Evolutionary conservation across 2,797 vertebrate species (phyloP).

Genomic region (Leptatherina wallacei): DNA sequence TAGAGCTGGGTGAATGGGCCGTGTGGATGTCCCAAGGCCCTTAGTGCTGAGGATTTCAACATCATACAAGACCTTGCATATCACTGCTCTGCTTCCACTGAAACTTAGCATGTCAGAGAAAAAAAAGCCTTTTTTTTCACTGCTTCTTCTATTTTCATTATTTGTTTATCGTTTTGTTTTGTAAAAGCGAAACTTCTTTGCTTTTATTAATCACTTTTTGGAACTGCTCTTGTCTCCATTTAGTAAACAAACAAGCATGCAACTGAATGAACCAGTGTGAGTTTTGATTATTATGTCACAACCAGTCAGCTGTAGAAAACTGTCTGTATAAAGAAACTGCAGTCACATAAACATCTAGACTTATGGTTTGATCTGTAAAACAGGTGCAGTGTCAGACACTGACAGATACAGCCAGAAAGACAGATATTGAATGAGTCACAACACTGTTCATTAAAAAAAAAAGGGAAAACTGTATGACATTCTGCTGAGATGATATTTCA

Average conservation of each 20-base stretch:
- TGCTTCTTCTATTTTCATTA: slow-evolving; percentile 22
- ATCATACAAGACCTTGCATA: slow-evolving; percentile 48
- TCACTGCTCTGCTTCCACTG: slow-evolving; percentile 39
- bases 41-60: slow-evolving; percentile 69
- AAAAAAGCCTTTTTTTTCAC: slow-evolving; percentile 14
- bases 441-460: slow-evolving; percentile 5
- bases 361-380: slow-evolving; percentile 29
- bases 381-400: slow-evolving; percentile 25
- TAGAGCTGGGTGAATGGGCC: slow-evolving; percentile 74
- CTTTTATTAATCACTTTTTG: slow-evolving; percentile 19
- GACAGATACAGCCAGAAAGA: slow-evolving; percentile 26
- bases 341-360: slow-evolving; percentile 19
- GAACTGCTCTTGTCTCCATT: neutral
- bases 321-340: slow-evolving; percentile 2
- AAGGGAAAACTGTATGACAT: slow-evolving; percentile 15
- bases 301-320: slow-evolving; percentile 17
- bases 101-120: slow-evolving; percentile 36
- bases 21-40: slow-evolving; percentile 81
- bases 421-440: slow-evolving; percentile 31
- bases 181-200: slow-evolving; percentile 11
- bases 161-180: slow-evolving; percentile 24
- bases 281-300: slow-evolving; percentile 15
- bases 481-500: slow-evolving; percentile 42
- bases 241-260: slow-evolving; percentile 5
- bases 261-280: neutral